phyloP scores from a whole-genome alignment of 2,888 invertebrate species.

The Imbricaverruca yamaguchii region DNA sequence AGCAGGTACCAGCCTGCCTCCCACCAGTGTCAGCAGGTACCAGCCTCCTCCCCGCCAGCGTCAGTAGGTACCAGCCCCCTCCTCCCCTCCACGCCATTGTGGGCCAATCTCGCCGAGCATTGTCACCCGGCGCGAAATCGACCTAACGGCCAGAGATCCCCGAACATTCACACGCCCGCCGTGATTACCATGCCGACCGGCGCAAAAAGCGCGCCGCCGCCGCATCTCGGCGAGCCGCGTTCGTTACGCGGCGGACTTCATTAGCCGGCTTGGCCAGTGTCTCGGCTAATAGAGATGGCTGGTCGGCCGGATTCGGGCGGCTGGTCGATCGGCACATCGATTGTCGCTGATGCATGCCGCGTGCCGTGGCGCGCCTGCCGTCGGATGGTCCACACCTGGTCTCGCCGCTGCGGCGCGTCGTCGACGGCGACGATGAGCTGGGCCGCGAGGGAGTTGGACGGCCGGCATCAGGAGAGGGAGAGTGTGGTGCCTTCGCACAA shows the following conservation, averaged over 20 bases:
- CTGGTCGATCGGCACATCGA: constrained; percentile 7
- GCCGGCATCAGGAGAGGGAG: neutral
- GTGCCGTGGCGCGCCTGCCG: neutral
- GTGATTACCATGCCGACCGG: neutral
- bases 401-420: too few relatives aligned
- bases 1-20: too few relatives aligned
- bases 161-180: neutral
- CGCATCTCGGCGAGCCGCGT: neutral
- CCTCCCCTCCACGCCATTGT: too few relatives aligned
- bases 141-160: neutral
- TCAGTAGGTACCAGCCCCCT: too few relatives aligned
- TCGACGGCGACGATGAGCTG: neutral
- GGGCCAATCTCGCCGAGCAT: neutral
- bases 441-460: neutral
- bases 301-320: neutral
- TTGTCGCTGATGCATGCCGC: neutral
- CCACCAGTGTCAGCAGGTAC: too few relatives aligned
- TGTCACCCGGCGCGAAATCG: neutral
- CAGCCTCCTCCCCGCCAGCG: too few relatives aligned
- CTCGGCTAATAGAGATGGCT: constrained; percentile 6
- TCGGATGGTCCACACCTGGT: too few relatives aligned
- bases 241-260: neutral
- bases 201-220: neutral
- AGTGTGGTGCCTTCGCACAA: neutral
- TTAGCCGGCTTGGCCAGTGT: neutral